Conservation (phyloP, 2,113 vertebrate genomes). For the Podarcis raffonei region DNA sequence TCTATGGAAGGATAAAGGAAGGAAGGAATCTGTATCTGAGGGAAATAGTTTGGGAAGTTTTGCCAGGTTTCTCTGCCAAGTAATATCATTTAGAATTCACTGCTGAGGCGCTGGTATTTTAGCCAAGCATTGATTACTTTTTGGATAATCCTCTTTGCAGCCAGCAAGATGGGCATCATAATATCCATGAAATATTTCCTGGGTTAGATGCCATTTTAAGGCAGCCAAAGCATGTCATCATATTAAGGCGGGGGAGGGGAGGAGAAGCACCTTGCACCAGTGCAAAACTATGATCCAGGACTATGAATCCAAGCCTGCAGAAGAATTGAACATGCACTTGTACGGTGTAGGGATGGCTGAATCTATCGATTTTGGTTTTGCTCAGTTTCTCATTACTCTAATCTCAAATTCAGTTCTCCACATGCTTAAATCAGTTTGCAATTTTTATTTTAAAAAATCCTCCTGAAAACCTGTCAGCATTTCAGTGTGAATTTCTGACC, state of each 20-base stretch:
- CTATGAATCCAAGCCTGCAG: too few relatives aligned
- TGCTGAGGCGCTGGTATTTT: not conserved
- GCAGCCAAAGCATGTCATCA: not conserved
- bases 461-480: too few relatives aligned
- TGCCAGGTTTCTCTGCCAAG: not conserved
- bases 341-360: too few relatives aligned
- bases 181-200: not conserved
- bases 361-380: too few relatives aligned
- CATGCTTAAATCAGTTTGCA: too few relatives aligned
- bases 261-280: too few relatives aligned
- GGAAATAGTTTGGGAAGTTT: not conserved
- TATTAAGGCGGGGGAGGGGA: not conserved
- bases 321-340: too few relatives aligned
- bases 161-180: not conserved
- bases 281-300: too few relatives aligned
- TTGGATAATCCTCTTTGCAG: constrained; percentile 9
- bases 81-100: not conserved
- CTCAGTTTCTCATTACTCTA: too few relatives aligned
- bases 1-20: not conserved
- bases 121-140: not conserved
- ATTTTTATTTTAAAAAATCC: too few relatives aligned
- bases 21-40: not conserved
- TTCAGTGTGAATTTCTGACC: too few relatives aligned
- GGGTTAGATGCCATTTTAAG: not conserved
- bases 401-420: too few relatives aligned